Percentiles rank a stretch among this genome's conserved stretches.
phyloP scores from a whole-genome alignment of 2,888 invertebrate genomes.

The Drosophila koepferae region DNA sequence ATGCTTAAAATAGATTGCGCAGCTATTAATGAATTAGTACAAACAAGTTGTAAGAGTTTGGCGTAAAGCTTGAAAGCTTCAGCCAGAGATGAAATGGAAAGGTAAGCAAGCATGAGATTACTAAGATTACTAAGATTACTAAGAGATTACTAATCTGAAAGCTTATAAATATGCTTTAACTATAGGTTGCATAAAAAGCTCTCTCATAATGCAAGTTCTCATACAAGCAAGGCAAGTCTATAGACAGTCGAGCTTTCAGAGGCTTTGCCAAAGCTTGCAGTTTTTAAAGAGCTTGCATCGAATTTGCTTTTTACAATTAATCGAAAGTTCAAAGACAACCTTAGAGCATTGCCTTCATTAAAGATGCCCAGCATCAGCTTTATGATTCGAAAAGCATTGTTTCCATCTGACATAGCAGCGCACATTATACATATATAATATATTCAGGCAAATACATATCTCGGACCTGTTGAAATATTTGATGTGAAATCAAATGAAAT shows the following conservation, averaged over 20 bases:
- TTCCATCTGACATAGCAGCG: neutral
- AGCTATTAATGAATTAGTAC: conserved; percentile 57
- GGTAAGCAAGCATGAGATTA: neutral
- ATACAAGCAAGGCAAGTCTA: no score
- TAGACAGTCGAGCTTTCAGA: neutral
- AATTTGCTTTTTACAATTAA: neutral
- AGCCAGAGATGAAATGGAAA: neutral
- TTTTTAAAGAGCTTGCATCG: neutral
- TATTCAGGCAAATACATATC: neutral
- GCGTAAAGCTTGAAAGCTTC: neutral
- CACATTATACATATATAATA: neutral
- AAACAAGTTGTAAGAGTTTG: conserved; percentile 31
- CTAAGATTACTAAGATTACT: no score
- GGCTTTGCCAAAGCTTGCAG: neutral
- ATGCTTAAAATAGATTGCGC: conserved; percentile 52
- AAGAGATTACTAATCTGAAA: neutral
- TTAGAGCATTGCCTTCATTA: neutral
- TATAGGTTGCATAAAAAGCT: neutral
- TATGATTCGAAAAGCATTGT: no score
- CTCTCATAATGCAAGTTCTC: no score
- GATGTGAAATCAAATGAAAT: conserved; percentile 1
- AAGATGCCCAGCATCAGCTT: neutral
- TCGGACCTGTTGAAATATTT: neutral
- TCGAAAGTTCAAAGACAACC: neutral
- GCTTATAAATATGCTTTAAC: neutral